Evolutionary conservation across 2,797 vertebrate genomes (phyloP).

Genomic region (Pogonophryne albipinna): DNA sequence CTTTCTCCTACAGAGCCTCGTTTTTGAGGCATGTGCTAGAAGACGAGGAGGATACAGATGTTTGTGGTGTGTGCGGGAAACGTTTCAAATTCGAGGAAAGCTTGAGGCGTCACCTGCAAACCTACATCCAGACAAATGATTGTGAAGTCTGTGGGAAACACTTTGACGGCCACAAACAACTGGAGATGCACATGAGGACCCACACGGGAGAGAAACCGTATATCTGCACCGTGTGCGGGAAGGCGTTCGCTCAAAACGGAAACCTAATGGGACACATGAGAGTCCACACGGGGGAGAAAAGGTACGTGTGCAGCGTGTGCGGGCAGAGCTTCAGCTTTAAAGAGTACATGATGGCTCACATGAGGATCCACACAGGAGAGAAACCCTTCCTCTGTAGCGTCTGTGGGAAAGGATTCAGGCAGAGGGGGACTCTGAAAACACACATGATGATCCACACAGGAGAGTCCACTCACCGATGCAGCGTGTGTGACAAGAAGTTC

Average conservation of each 20-base stretch:
- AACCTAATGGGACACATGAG: conserved; percentile 60
- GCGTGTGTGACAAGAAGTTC: conserved; percentile 42
- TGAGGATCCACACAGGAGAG: conserved; percentile 58
- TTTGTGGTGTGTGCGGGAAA: conserved; percentile 47
- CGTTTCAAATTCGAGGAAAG: conserved; percentile 29
- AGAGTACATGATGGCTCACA: conserved; percentile 51
- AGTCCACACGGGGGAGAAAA: conserved; percentile 49
- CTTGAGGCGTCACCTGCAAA: conserved; percentile 41
- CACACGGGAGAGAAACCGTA: conserved; percentile 62
- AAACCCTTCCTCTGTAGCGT: conserved; percentile 59
- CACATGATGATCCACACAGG: conserved; percentile 62
- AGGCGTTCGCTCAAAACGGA: conserved; percentile 48
- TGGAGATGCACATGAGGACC: conserved; percentile 58
- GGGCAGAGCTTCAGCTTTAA: conserved; percentile 48
- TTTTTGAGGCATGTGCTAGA: conserved; percentile 59
- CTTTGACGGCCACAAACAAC: conserved; percentile 39
- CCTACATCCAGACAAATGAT: conserved; percentile 32
- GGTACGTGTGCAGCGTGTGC: conserved; percentile 49
- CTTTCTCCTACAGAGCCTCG: conserved; percentile 51
- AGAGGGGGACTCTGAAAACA: conserved; percentile 45
- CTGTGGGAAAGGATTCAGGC: conserved; percentile 56
- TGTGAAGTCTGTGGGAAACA: conserved; percentile 47
- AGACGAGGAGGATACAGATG: conserved; percentile 14
- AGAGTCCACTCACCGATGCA: conserved; percentile 30
- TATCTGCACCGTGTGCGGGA: conserved; percentile 52